Base-by-base conservation (phyloP, 2,113 vertebrate species). In the Trogon surrucura region DNA sequence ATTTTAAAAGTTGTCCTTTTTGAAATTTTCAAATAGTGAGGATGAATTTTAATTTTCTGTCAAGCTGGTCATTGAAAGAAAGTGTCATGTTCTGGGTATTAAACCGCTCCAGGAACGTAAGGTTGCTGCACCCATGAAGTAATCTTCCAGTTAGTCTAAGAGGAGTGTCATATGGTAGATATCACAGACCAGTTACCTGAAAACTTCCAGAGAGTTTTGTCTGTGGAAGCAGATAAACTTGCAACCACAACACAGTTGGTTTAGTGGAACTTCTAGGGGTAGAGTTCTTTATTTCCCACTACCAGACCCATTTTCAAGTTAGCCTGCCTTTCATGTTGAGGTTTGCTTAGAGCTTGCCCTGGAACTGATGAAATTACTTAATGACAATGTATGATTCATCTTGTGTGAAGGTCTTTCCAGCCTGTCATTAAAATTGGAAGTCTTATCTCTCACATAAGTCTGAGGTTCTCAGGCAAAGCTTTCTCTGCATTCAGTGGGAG, bases 161-260 rank as follows among this genome's bases (percentile, higher is more conserved):
- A 83, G 64, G 67, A 91, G 84, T 81, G 78, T 89, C 86, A 53
- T 51, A 30, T 66, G 77, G 60, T 60, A 91, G 69, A 57, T 93
- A 93, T 34, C 82, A 88, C 56, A 90, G 62, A 23, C 30, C 70
- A 80, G 47, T 69, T 94, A 96, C 92, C 93, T 96, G 91, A 80
- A 87, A 92, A 87, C 93, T 91, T 74, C 65, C 41, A 47, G 57
- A 50, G 83, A 67, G 48, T 85, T 86, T 79, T 0, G 2, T 60
- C 71, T 74, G 65, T 38, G 51, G 45, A 81, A 82, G 56, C 53
- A 75, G 57, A 66, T 80, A 57, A 27, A 44, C 53, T 91, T 92
- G 47, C 27, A 69, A 86, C 27, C 51, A 44, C 67, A 50, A 26
- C 14, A 60, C 61, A 57, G 51, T 80, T 60, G 53, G 48, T 86